phyloP scores from a whole-genome alignment of 1,140 invertebrate species.

The Drosophila takahashii region DNA sequence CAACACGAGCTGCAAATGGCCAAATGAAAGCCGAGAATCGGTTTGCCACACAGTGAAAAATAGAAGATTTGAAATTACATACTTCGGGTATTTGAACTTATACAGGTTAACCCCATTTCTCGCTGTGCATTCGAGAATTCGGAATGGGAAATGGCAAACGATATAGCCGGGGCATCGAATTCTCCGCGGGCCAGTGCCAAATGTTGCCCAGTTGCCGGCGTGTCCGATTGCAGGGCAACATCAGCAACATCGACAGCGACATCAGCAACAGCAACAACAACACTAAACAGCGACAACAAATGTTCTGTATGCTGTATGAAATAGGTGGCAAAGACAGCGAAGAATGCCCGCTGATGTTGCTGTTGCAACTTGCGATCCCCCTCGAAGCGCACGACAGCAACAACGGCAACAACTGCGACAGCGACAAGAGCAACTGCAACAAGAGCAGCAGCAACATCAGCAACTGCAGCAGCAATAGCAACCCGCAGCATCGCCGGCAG shows the following conservation, averaged over 20 bases:
- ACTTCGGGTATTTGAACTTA: too few species aligned
- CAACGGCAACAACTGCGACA: conserved; percentile 23
- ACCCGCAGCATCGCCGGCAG: conserved; percentile 1
- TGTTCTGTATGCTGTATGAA: conserved; percentile 63
- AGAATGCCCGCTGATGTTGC: conserved; percentile 63
- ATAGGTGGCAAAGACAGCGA: conserved; percentile 72
- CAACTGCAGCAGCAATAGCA: conserved; percentile 9
- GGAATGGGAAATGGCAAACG: conserved; percentile 17
- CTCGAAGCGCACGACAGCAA: conserved; percentile 33
- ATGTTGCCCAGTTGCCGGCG: conserved; percentile 38
- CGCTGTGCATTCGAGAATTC: background rate
- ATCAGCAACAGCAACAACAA: conserved; percentile 38
- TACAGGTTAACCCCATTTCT: background rate
- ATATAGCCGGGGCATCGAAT: conserved; percentile 23
- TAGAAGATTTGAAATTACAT: too few species aligned
- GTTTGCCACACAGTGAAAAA: conserved; percentile 11
- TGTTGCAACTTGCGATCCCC: conserved; percentile 24
- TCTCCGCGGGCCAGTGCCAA: conserved; percentile 34
- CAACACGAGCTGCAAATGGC: conserved; percentile 54
- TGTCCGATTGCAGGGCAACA: conserved; percentile 63
- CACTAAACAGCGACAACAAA: conserved; percentile 62
- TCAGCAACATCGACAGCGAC: conserved; percentile 15
- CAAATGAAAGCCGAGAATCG: conserved; percentile 25
- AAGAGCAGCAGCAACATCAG: conserved; percentile 2
- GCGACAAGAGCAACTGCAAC: conserved; percentile 46